Evolutionary conservation across 2,113 vertebrate genomes (phyloP), one percentile per base, ranked within the genome.

Genomic region (Labrus mixtus): DNA sequence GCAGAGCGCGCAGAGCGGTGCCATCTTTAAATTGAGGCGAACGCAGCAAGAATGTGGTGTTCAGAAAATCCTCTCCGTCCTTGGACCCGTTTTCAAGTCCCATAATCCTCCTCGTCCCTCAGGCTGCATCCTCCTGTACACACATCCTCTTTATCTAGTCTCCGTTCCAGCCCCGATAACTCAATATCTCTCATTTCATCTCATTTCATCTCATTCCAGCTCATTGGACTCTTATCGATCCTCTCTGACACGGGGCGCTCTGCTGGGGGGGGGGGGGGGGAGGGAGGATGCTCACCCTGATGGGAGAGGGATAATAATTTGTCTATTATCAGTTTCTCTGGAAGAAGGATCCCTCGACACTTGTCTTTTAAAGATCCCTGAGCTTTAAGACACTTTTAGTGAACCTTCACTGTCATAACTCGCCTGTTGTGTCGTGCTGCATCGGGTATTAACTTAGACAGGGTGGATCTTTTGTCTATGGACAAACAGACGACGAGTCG

Each of bases 101-200:
- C 41, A 22, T 25, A 37, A 58, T 59, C 8, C 46, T 19, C 17
- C 15, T 48, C 43, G 1, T 45, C 46, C 15, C 51, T 29, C 20
- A 10, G 29, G 17, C 50, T 54, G 23, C 33, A 17, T 15, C 43
- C 64, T 41, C 25, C 20, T 11, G 19, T 11, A 13, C 45, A 39
- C 54, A 66, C n/a, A 36, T 39, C 6, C 3, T 48, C 29, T 48
- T 37, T 51, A 66, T 74, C 39, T 39, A 17, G 10, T 43, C 20
- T 58, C 33, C 45, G 20, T 59, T 75, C 29, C 19, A 41, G 22
- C 22, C 10, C 13, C 10, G 6, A 33, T 60, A 56, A 81, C 65
- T 75, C 72, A 60, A 59, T 69, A 64, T 20, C 20, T 69, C 64
- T 81, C 58, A 64, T 69, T 69, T 59, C 23, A 51, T 51, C 55